Evolutionary conservation across 2,113 vertebrate genomes (phyloP).

Genomic region (Thalassoma bifasciatum): DNA sequence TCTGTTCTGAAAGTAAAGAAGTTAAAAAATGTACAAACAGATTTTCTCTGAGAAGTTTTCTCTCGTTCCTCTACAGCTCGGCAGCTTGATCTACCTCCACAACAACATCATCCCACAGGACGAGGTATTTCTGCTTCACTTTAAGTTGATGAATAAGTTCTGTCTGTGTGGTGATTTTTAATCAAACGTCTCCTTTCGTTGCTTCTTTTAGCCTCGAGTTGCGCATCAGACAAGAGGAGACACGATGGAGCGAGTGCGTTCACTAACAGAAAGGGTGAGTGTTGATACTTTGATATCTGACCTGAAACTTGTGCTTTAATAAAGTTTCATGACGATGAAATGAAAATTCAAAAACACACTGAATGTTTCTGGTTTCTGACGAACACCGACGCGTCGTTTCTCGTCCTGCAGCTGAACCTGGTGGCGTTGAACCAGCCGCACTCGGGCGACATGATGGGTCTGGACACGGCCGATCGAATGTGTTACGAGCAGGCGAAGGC

Average conservation of each 20-base stretch:
- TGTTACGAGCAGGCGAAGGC: conserved; percentile 93
- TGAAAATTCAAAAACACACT: too few relatives aligned
- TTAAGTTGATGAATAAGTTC: not conserved
- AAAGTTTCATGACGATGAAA: too few relatives aligned
- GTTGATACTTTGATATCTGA: too few relatives aligned
- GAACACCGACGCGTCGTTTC: not conserved
- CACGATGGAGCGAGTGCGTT: conserved; percentile 57
- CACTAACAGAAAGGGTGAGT: conserved; percentile 62
- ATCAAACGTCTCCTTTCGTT: not conserved
- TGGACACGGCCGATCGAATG: conserved; percentile 86
- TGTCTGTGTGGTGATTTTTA: not conserved
- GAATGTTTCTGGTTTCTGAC: not conserved
- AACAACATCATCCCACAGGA: conserved; percentile 83
- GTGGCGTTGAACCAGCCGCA: conserved; percentile 92
- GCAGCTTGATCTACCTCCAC: conserved; percentile 88
- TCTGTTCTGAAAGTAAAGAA: too few relatives aligned
- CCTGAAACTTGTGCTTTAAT: not conserved
- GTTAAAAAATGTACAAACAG: too few relatives aligned
- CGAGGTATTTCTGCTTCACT: conserved; percentile 62
- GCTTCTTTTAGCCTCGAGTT: conserved; percentile 56
- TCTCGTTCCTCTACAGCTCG: conserved; percentile 82
- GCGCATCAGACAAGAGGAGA: conserved; percentile 64
- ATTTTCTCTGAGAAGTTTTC: too few relatives aligned
- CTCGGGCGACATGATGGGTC: conserved; percentile 87
- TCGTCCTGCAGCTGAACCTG: conserved; percentile 86